Evolutionary conservation across 1,140 invertebrate genomes (phyloP).

Genomic region (Temnothorax nylanderi): DNA sequence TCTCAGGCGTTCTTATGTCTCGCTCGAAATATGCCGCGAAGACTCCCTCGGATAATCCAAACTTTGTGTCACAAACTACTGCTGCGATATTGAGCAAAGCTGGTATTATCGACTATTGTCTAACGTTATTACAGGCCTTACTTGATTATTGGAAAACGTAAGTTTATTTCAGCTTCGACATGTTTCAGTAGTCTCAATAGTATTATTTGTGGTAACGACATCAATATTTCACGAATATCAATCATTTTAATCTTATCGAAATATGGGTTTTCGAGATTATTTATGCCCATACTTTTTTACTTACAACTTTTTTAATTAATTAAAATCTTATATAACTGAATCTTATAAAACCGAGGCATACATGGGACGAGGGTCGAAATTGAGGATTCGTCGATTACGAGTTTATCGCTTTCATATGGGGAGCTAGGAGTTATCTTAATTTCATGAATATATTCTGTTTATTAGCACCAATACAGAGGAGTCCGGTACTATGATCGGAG

Average conservation of each 20-base stretch:
- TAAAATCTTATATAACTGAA: too few species aligned
- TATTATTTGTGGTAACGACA: conserved; percentile 13
- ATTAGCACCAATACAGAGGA: conserved; percentile 85
- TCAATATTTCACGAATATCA: conserved; percentile 35
- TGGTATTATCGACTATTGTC: conserved; percentile 93
- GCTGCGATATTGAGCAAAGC: conserved; percentile 92
- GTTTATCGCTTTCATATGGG: not conserved
- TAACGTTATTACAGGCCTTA: conserved; percentile 92
- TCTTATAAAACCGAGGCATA: too few species aligned
- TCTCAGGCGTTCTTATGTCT: conserved; percentile 91
- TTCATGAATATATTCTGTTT: conserved; percentile 47
- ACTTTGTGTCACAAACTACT: conserved; percentile 91
- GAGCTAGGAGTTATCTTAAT: not conserved
- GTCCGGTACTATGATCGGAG: conserved; percentile 84
- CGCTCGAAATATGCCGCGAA: conserved; percentile 89
- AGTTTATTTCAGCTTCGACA: conserved; percentile 59
- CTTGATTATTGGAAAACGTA: conserved; percentile 93
- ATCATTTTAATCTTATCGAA: not conserved
- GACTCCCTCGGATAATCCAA: conserved; percentile 88
- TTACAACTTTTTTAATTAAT: not conserved
- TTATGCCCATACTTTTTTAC: not conserved
- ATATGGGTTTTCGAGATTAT: not conserved
- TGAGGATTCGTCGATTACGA: not conserved
- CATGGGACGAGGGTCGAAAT: not conserved
- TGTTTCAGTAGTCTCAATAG: not conserved